Conservation (phyloP, 2,888 invertebrate genomes). For the Lissonota sp. region DNA sequence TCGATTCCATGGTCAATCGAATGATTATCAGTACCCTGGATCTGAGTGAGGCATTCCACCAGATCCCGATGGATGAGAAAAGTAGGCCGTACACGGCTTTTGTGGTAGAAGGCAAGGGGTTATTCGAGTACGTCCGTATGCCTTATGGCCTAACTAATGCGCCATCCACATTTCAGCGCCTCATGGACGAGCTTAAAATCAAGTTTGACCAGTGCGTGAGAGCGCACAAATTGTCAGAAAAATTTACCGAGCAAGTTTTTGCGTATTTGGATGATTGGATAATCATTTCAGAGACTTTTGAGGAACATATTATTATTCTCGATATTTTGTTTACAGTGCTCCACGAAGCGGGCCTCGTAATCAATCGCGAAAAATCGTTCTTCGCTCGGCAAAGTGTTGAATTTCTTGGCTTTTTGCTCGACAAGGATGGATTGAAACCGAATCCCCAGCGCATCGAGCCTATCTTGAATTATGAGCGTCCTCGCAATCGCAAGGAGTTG, state of each 20-base stretch:
- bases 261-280: slow-evolving; percentile 20
- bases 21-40: slow-evolving; percentile 72
- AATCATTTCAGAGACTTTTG: background rate
- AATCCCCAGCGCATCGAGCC: slow-evolving; percentile 61
- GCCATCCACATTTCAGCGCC: too few species aligned
- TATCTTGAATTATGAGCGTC: slow-evolving; percentile 60
- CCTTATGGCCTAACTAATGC: too few species aligned
- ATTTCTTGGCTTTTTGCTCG: slow-evolving; percentile 16
- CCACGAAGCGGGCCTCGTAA: slow-evolving; percentile 1
- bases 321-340: slow-evolving; percentile 16
- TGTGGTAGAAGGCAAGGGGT: too few species aligned
- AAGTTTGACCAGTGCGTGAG: background rate
- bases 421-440: slow-evolving; percentile 57
- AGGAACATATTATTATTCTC: slow-evolving; percentile 6
- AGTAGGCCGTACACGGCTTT: too few species aligned
- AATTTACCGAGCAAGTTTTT: slow-evolving; percentile 2
- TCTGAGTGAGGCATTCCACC: slow-evolving; percentile 72
- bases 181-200: slow-evolving; percentile 45
- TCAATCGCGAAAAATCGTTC: slow-evolving; percentile 14
- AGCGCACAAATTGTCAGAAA: slow-evolving; percentile 6
- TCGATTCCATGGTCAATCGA: slow-evolving; percentile 18
- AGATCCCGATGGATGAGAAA: slow-evolving; percentile 69
- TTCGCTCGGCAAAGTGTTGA: slow-evolving; percentile 22
- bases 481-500: too few species aligned
- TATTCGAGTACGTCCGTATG: too few species aligned